Percentiles rank a stretch among this genome's conserved stretches.
Evolutionary conservation across 2,888 invertebrate genomes (phyloP).

Genomic region (Pandemis corylana): DNA sequence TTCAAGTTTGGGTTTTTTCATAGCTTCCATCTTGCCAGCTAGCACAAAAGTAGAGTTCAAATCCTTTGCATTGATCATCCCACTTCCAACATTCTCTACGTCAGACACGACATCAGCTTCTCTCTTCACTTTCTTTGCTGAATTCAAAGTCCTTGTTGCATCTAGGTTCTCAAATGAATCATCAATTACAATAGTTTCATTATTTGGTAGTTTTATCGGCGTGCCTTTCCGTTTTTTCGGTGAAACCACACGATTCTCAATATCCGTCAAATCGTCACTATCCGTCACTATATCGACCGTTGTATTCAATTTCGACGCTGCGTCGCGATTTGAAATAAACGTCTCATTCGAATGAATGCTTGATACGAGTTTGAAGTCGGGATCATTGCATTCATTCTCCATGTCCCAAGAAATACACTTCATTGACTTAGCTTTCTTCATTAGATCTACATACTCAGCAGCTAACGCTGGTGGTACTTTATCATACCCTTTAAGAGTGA

Average conservation of each 20-base stretch:
- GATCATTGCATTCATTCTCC: slow-evolving; percentile 59
- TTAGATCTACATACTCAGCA: slow-evolving; percentile 84
- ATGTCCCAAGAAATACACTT: slow-evolving; percentile 86
- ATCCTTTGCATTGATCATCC: slow-evolving; percentile 64
- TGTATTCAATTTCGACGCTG: slow-evolving; percentile 48
- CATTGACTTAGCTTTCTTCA: slow-evolving; percentile 85
- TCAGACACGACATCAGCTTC: slow-evolving; percentile 56
- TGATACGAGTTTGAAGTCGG: slow-evolving; percentile 67
- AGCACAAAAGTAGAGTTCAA: slow-evolving; percentile 80
- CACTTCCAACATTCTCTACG: slow-evolving; percentile 60
- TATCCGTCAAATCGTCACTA: slow-evolving; percentile 69
- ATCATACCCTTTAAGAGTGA: slow-evolving; percentile 85
- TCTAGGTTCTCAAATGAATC: slow-evolving; percentile 74
- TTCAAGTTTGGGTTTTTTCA: slow-evolving; percentile 60
- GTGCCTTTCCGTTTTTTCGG: slow-evolving; percentile 74
- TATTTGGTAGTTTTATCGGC: slow-evolving; percentile 69
- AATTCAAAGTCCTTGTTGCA: slow-evolving; percentile 62
- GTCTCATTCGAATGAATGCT: slow-evolving; percentile 65
- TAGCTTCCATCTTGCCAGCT: slow-evolving; percentile 64
- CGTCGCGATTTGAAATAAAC: slow-evolving; percentile 49
- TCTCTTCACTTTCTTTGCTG: slow-evolving; percentile 71
- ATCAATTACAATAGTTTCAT: slow-evolving; percentile 76
- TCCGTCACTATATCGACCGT: slow-evolving; percentile 67
- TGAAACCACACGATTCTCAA: slow-evolving; percentile 63
- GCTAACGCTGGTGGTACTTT: slow-evolving; percentile 84